phyloP scores from a whole-genome alignment of 2,888 invertebrate genomes.

The Adela reaumurella region DNA sequence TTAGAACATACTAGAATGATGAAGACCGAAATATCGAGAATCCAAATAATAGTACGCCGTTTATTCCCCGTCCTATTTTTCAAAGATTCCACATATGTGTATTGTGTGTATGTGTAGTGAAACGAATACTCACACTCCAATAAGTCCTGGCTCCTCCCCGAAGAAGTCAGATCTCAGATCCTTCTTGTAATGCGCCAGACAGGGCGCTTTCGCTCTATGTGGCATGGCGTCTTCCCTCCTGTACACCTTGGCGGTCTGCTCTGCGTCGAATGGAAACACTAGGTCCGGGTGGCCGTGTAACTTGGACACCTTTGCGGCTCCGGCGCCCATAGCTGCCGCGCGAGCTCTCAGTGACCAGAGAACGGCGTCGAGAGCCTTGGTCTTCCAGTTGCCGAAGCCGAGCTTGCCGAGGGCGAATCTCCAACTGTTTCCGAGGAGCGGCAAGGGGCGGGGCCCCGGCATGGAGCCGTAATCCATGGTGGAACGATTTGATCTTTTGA shows the following conservation, averaged over 20 bases:
- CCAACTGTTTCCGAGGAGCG: constrained; percentile 77
- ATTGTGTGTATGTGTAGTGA: neutral
- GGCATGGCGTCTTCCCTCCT: constrained; percentile 67
- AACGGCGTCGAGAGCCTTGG: constrained; percentile 53
- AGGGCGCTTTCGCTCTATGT: constrained; percentile 70
- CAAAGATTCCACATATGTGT: no score
- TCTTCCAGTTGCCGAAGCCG: constrained; percentile 27
- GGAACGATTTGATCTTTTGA: neutral
- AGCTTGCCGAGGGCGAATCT: constrained; percentile 62
- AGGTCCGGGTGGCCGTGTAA: constrained; percentile 74
- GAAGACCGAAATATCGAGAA: no score
- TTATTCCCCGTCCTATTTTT: no score
- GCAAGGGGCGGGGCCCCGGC: constrained; percentile 72
- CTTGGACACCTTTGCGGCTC: constrained; percentile 63
- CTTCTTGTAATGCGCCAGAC: constrained; percentile 68
- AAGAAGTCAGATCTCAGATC: constrained; percentile 66
- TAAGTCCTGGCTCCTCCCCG: constrained; percentile 67
- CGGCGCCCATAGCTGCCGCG: constrained; percentile 40
- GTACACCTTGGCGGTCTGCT: constrained; percentile 68
- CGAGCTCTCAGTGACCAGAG: constrained; percentile 48
- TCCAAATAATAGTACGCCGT: no score
- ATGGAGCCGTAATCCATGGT: constrained; percentile 53
- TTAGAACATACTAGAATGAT: no score
- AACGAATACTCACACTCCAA: constrained; percentile 64
- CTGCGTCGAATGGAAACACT: constrained; percentile 69